Conservation (phyloP, 2,797 vertebrate genomes). For the Moxostoma hubbsi region DNA sequence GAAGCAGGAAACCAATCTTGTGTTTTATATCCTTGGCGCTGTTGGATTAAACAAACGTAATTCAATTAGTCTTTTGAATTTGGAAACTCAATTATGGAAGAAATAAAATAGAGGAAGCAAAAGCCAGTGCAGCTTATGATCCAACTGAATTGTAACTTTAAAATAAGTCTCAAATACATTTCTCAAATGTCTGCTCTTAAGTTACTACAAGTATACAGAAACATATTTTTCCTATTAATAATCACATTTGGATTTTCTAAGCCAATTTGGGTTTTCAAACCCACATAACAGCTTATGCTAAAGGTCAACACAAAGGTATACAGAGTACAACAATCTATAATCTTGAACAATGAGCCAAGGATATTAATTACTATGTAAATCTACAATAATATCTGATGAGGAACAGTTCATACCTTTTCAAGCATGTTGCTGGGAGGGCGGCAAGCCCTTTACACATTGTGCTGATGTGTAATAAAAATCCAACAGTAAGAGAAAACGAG, state of each 20-base stretch:
- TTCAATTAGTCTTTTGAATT: not conserved
- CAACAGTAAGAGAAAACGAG: constrained; percentile 36
- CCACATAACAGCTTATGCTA: not conserved
- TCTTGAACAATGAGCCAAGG: not conserved
- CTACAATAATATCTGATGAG: not conserved
- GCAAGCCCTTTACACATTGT: constrained; percentile 94
- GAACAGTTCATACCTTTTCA: constrained; percentile 83
- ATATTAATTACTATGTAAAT: not conserved
- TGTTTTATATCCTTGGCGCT: constrained; percentile 96
- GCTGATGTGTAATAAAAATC: constrained; percentile 54
- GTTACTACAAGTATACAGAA: not conserved
- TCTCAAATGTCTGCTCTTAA: not conserved
- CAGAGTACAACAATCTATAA: not conserved
- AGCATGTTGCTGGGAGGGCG: constrained; percentile 89
- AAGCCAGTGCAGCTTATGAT: not conserved
- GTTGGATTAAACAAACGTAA: constrained; percentile 35
- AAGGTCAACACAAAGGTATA: not conserved
- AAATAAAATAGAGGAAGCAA: not conserved
- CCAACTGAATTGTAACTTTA: no score
- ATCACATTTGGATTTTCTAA: not conserved
- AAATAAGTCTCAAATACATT: not conserved
- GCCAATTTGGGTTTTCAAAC: not conserved
- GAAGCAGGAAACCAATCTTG: constrained; percentile 88
- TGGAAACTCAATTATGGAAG: not conserved
- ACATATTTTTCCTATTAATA: not conserved